A percentile compares a stretch with the other conserved stretches of the same genome.
Conservation (phyloP, 35 echinoderm and acorn worm species). For the Diadema setosum region DNA sequence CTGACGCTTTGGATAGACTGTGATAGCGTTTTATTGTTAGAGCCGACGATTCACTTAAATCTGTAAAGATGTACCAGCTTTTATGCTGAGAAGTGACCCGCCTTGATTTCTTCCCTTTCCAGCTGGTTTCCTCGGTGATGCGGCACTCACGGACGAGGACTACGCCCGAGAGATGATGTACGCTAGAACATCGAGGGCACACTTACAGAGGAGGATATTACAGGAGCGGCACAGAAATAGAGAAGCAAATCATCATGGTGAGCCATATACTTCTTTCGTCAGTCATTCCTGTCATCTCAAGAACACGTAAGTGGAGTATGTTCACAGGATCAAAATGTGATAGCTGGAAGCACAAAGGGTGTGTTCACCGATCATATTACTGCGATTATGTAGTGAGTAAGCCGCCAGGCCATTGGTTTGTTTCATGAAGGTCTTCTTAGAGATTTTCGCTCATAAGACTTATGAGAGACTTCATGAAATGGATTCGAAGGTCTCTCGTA, state of each 20-base stretch:
- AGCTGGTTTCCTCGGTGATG: slow-evolving; percentile 33
- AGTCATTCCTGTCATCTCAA: not conserved
- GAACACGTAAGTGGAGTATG: too few relatives aligned
- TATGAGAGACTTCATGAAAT: too few relatives aligned
- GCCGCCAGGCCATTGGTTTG: not conserved
- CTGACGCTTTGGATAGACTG: not conserved
- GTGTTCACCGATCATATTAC: not conserved
- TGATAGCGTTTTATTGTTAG: not conserved
- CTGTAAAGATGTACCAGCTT: not conserved
- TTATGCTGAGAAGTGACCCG: not conserved
- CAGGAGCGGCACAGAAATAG: not conserved
- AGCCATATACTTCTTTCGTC: not conserved
- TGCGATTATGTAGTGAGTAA: not conserved
- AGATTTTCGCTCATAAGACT: too few relatives aligned
- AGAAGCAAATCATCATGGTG: not conserved
- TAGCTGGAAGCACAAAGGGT: too few relatives aligned
- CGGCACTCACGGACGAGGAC: slow-evolving; percentile 9
- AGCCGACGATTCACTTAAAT: not conserved
- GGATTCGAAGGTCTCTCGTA: too few relatives aligned
- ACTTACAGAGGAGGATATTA: not conserved
- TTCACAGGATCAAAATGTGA: too few relatives aligned
- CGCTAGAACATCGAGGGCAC: not conserved
- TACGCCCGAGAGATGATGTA: not conserved
- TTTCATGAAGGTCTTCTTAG: not conserved
- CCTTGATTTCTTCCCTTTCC: not conserved